Conservation (phyloP, 64 coral and sea anemone species). For the Montipora sp. region DNA sequence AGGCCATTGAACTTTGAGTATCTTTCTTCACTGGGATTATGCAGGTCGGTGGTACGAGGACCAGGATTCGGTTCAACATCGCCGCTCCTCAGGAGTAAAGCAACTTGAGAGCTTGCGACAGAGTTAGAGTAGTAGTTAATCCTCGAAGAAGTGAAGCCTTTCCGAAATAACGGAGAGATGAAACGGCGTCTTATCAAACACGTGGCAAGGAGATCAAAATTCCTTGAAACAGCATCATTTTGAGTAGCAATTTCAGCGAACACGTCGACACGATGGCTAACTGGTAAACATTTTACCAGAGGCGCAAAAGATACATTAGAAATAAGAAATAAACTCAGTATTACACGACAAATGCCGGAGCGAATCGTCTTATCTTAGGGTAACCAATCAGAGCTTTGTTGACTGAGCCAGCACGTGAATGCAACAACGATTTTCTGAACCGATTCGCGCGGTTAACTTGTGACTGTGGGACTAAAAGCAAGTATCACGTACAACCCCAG, state of each 20-base stretch:
- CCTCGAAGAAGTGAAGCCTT: slow-evolving; percentile 30
- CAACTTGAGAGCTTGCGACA: background rate
- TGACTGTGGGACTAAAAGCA: too few species aligned
- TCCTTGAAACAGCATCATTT: slow-evolving; percentile 22
- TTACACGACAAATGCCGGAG: background rate
- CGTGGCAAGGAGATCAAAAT: slow-evolving; percentile 15
- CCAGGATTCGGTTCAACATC: slow-evolving; percentile 4
- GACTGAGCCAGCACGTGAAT: too few species aligned
- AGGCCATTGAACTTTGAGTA: background rate
- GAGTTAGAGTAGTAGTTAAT: slow-evolving; percentile 1
- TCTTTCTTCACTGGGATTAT: background rate
- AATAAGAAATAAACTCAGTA: slow-evolving; percentile 11
- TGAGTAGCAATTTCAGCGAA: background rate
- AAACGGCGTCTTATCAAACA: slow-evolving; percentile 8
- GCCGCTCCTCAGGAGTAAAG: background rate
- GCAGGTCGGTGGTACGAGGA: background rate
- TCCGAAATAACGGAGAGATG: background rate
- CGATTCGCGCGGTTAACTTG: too few species aligned
- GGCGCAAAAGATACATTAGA: slow-evolving; percentile 4
- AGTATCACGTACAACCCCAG: too few species aligned
- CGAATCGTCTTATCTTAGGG: background rate
- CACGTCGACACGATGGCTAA: background rate
- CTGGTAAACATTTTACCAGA: background rate
- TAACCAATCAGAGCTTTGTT: too few species aligned
- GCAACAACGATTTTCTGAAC: too few species aligned